Conservation (phyloP, 2,113 vertebrate species). For the Notarius quadriscutis region DNA sequence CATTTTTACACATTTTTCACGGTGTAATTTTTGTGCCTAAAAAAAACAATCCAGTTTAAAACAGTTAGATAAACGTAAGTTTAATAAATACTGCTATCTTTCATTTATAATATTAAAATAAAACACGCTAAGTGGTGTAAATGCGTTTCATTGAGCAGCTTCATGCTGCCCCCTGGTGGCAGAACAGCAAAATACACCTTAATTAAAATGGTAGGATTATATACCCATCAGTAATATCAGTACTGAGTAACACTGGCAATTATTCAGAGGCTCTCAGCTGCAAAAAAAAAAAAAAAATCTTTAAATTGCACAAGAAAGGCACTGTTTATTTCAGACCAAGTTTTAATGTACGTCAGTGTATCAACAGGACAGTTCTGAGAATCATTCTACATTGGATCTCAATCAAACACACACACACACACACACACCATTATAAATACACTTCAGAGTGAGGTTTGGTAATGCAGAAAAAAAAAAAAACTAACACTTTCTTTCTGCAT, state of each 20-base stretch:
- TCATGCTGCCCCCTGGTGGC: constrained; percentile 23
- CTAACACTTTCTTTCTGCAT: not conserved
- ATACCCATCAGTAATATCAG: not conserved
- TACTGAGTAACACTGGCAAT: not conserved
- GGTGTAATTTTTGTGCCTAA: not conserved
- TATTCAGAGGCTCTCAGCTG: not conserved
- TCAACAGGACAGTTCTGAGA: not conserved
- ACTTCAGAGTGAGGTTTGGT: not conserved
- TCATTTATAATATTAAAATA: not conserved
- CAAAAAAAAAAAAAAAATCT: not conserved
- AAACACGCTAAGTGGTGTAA: not conserved
- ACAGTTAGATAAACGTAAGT: not conserved
- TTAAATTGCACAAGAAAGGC: not conserved
- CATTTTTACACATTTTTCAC: not conserved
- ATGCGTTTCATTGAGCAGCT: not conserved
- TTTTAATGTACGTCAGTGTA: not conserved
- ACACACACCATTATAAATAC: not conserved
- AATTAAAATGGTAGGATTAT: not conserved
- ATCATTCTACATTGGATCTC: not conserved
- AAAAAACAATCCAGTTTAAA: not conserved
- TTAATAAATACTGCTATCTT: not conserved
- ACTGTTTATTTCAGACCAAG: not conserved
- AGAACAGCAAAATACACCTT: not conserved
- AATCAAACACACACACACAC: not conserved
- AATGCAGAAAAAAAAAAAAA: not conserved